Percentiles rank a stretch among this genome's conserved stretches.
These are phyloP conservation scores for Salvelinus namaycush DNA, from an alignment of 2,113 vertebrate genomes.

Conservation along the genomic window DNA sequence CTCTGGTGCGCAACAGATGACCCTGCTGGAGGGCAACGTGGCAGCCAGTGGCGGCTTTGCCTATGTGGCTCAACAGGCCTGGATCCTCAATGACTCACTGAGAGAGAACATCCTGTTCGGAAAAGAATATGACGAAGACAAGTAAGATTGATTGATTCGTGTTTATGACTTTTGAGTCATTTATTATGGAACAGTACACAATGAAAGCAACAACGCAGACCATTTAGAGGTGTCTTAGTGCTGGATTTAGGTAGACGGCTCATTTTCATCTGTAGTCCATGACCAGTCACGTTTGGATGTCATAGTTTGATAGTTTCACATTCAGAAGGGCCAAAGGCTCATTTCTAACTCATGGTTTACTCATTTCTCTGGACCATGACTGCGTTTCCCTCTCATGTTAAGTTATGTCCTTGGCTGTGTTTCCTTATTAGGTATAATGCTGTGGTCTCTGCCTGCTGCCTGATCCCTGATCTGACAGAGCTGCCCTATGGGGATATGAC, in stretches of 20 bases:
- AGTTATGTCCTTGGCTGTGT: background rate
- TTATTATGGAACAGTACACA: too few relatives aligned
- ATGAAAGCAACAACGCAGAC: too few relatives aligned
- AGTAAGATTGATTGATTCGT: slow-evolving; percentile 57
- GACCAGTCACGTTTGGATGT: background rate
- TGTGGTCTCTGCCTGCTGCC: slow-evolving; percentile 77
- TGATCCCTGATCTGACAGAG: slow-evolving; percentile 72
- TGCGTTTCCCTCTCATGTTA: background rate
- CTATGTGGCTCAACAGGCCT: slow-evolving; percentile 80
- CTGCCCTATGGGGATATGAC: slow-evolving; percentile 81
- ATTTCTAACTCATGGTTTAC: slow-evolving; percentile 1
- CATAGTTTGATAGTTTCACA: background rate
- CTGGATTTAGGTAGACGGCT: too few relatives aligned
- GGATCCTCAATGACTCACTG: slow-evolving; percentile 81
- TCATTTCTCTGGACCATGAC: background rate
- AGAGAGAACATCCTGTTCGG: slow-evolving; percentile 82
- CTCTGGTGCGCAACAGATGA: slow-evolving; percentile 68
- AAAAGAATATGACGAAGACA: slow-evolving; percentile 66
- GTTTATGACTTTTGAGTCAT: too few relatives aligned
- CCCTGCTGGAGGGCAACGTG: slow-evolving; percentile 74
- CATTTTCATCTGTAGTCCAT: too few relatives aligned
- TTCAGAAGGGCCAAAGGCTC: background rate
- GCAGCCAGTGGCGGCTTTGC: slow-evolving; percentile 72
- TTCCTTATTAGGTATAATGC: slow-evolving; percentile 64
- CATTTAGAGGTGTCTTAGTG: too few relatives aligned